Evolutionary conservation across 2,888 invertebrate genomes (phyloP).

Genomic region (Brenthis hecate): DNA sequence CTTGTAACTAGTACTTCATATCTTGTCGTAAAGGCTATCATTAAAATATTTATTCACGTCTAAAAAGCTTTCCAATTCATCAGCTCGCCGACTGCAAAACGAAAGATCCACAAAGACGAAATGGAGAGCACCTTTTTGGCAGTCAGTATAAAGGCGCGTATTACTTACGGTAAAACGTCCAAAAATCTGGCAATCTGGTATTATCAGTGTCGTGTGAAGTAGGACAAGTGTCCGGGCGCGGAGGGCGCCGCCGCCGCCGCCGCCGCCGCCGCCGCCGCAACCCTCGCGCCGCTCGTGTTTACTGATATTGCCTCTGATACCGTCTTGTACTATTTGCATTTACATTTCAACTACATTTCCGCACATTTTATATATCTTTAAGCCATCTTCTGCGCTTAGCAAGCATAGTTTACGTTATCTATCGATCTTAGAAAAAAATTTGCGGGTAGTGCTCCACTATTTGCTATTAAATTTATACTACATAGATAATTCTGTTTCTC

Average conservation of each 20-base stretch:
- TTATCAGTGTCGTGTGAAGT: not conserved
- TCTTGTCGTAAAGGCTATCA: not conserved
- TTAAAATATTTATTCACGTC: not conserved
- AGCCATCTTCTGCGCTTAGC: too few species aligned
- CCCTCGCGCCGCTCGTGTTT: not conserved
- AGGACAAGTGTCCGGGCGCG: not conserved
- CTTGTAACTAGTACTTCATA: not conserved
- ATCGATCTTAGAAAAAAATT: too few species aligned
- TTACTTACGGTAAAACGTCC: slow-evolving; percentile 9
- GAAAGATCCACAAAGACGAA: slow-evolving; percentile 5
- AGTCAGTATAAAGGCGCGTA: not conserved
- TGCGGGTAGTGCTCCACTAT: too few species aligned
- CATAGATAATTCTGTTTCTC: too few species aligned
- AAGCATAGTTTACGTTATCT: too few species aligned
- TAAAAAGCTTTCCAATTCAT: slow-evolving; percentile 3
- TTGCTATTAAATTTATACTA: too few species aligned
- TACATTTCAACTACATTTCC: not conserved
- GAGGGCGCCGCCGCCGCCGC: slow-evolving; percentile 3
- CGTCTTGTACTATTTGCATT: not conserved
- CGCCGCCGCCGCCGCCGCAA: too few species aligned
- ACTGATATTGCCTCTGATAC: not conserved
- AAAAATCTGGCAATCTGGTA: slow-evolving; percentile 11
- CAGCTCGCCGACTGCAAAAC: not conserved
- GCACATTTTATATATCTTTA: too few species aligned
- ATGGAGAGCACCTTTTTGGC: slow-evolving; percentile 1